Evolutionary conservation across 2,797 vertebrate species (phyloP).

Genomic region (Gorsachius magnificus): DNA sequence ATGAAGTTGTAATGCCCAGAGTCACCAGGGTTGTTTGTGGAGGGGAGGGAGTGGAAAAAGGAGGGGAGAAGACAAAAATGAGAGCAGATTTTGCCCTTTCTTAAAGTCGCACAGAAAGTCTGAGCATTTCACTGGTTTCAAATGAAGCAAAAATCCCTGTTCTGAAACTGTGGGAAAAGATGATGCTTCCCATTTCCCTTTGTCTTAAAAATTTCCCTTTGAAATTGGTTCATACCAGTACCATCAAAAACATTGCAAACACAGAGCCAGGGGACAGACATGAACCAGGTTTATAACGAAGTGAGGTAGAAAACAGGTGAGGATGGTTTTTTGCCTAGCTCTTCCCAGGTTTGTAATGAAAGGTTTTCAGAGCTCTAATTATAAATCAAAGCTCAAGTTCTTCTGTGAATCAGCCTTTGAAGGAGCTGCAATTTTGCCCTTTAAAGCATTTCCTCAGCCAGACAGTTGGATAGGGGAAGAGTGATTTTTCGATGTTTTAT

Average conservation of each 20-base stretch:
- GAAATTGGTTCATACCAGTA: not conserved
- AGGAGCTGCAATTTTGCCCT: constrained; percentile 20
- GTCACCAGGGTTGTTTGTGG: not conserved
- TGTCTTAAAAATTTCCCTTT: not conserved
- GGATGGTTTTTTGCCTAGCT: not conserved
- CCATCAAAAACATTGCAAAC: not conserved
- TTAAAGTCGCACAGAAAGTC: not conserved
- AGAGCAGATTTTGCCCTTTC: not conserved
- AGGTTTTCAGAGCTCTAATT: constrained; percentile 45
- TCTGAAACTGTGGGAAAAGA: not conserved
- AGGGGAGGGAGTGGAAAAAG: not conserved
- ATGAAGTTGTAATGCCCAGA: not conserved
- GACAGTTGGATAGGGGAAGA: not conserved
- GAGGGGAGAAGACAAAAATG: not conserved
- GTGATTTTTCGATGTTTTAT: not conserved
- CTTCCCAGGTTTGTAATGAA: constrained; percentile 27
- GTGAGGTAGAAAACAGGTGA: constrained; percentile 22
- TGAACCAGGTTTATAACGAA: not conserved
- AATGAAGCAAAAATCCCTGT: not conserved
- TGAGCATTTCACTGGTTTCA: not conserved
- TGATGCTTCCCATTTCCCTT: not conserved
- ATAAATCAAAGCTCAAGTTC: constrained; percentile 55
- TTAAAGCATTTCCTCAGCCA: constrained; percentile 32
- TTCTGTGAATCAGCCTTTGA: constrained; percentile 33
- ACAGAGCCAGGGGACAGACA: not conserved